Percentiles rank a stretch among this genome's conserved stretches.
Evolutionary conservation across 53 echinoderm and acorn worm species (phyloP).

Genomic region (Echinometra lucunter): DNA sequence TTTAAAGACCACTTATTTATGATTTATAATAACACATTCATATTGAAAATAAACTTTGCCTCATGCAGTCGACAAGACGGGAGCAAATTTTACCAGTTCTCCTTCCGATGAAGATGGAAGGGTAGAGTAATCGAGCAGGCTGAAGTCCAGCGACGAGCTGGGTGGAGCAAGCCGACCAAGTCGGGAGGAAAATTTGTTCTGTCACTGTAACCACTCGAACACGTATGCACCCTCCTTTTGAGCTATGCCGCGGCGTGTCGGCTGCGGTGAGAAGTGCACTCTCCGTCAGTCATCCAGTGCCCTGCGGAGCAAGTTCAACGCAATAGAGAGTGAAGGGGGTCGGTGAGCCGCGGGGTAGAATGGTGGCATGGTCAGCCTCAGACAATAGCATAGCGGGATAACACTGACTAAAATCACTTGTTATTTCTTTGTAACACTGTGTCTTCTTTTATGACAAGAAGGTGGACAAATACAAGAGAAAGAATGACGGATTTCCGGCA

Average conservation of each 20-base stretch:
- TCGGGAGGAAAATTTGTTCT: background rate
- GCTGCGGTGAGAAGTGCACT: background rate
- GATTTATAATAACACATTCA: background rate
- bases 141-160: background rate
- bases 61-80: background rate
- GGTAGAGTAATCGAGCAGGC: background rate
- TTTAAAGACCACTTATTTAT: background rate
- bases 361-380: conserved; percentile 10
- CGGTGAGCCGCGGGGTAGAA: background rate
- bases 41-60: background rate
- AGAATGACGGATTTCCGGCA: conserved; percentile 55
- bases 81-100: background rate
- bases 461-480: conserved; percentile 8
- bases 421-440: conserved; percentile 15
- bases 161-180: background rate
- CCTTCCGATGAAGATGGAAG: background rate
- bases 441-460: conserved; percentile 16
- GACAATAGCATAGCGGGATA: conserved; percentile 69
- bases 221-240: background rate
- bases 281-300: conserved; percentile 14
- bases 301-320: conserved; percentile 69
- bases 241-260: conserved; percentile 40
- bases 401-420: conserved; percentile 28
- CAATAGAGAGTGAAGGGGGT: conserved; percentile 32
- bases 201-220: conserved; percentile 10